Evolutionary conservation across 2,797 vertebrate genomes (phyloP).

Genomic region (Chrosomus eos): DNA sequence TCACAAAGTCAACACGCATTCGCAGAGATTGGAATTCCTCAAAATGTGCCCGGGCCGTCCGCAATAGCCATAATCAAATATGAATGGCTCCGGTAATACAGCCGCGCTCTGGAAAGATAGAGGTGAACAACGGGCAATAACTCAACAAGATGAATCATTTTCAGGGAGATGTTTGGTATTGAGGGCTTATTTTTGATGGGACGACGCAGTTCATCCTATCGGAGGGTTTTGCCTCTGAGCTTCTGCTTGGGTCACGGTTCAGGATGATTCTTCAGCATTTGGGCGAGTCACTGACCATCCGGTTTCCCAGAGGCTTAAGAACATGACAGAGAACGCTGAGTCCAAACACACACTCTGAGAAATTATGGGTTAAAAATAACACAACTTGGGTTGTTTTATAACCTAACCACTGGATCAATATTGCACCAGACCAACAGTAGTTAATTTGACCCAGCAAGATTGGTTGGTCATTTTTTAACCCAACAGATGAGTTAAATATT

Average conservation of each 20-base stretch:
- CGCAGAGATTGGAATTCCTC: slow-evolving; percentile 43
- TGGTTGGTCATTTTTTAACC: no score
- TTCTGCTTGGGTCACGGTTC: slow-evolving; percentile 5
- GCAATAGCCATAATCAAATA: slow-evolving; percentile 57
- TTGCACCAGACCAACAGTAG: no score
- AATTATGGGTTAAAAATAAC: no score
- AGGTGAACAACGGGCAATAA: slow-evolving; percentile 58
- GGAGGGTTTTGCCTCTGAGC: slow-evolving; percentile 9
- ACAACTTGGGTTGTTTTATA: no score
- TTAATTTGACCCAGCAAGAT: no score
- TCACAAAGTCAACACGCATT: slow-evolving; percentile 24
- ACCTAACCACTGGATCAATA: no score
- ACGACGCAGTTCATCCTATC: slow-evolving; percentile 33
- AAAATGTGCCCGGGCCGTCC: slow-evolving; percentile 26
- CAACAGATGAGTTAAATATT: no score
- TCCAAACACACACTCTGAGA: background rate
- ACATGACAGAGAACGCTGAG: background rate
- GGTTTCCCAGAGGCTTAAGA: background rate
- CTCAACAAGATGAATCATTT: slow-evolving; percentile 57
- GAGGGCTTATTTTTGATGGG: slow-evolving; percentile 52
- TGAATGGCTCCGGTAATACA: slow-evolving; percentile 53
- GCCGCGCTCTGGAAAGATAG: slow-evolving; percentile 43
- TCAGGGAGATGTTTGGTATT: slow-evolving; percentile 31
- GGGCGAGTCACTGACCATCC: background rate
- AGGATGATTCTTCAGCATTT: slow-evolving; percentile 13